Percentiles rank a stretch among this genome's conserved stretches.
Conservation (phyloP, 2,888 invertebrate genomes). For the Melanchra persicariae region DNA sequence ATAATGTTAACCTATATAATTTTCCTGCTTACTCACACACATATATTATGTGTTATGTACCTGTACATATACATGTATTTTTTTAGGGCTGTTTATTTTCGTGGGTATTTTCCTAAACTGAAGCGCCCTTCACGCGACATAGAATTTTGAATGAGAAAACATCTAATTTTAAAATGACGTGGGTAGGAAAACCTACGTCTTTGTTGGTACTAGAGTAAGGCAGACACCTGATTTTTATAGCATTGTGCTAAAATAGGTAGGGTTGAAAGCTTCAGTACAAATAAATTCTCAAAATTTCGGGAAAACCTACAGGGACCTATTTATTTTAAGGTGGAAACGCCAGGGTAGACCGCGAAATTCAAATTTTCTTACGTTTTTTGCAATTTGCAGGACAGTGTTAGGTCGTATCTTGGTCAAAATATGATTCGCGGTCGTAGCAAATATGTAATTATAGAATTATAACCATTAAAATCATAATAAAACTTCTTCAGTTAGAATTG, state of each 20-base stretch:
- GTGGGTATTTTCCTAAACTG: background rate
- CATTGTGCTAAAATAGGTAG: background rate
- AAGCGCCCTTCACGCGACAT: background rate
- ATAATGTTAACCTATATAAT: constrained; percentile 49
- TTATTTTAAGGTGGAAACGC: too few relatives aligned
- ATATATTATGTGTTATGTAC: too few relatives aligned
- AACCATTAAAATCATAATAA: too few relatives aligned
- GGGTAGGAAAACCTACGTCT: background rate
- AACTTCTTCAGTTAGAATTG: too few relatives aligned
- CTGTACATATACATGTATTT: background rate
- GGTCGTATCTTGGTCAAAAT: too few relatives aligned
- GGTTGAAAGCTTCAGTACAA: background rate
- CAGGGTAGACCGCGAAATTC: too few relatives aligned
- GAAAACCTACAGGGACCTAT: too few relatives aligned
- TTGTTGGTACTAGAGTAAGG: background rate
- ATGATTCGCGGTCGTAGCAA: too few relatives aligned
- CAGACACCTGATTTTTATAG: background rate
- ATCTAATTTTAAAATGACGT: constrained; percentile 16
- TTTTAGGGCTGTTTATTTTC: background rate
- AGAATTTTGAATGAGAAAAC: constrained; percentile 1
- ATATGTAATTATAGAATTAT: too few relatives aligned
- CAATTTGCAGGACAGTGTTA: too few relatives aligned
- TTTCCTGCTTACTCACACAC: constrained; percentile 24
- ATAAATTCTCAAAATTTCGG: background rate
- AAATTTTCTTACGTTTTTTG: too few relatives aligned